Evolutionary conservation across 2,888 invertebrate species (phyloP).

Genomic region (Crepidodera aurea): DNA sequence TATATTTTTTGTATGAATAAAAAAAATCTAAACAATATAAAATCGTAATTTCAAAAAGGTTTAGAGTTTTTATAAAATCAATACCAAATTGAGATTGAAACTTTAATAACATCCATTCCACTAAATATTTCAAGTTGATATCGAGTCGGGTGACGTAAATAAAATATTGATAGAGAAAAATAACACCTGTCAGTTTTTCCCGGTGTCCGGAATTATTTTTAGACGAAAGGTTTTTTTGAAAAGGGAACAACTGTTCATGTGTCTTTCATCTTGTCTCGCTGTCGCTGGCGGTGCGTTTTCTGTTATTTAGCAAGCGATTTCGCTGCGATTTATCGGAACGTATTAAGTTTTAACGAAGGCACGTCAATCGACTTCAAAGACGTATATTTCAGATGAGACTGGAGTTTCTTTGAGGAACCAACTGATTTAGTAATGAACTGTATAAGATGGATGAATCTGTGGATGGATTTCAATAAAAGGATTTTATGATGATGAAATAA

Average conservation of each 20-base stretch:
- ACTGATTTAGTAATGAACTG: constrained; percentile 18
- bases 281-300: constrained; percentile 12
- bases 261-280: constrained; percentile 12
- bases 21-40: no score
- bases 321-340: constrained; percentile 15
- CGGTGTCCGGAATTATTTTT: constrained; percentile 3
- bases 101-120: not conserved
- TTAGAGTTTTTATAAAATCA: not conserved
- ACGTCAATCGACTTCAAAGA: constrained; percentile 18
- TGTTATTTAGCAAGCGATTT: constrained; percentile 12
- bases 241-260: not conserved
- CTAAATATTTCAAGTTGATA: constrained; percentile 10
- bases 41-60: no score
- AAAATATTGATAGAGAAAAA: constrained; percentile 8
- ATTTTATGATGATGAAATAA: no score
- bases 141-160: not conserved
- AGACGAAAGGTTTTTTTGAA: not conserved
- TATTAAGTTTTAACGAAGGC: constrained; percentile 16
- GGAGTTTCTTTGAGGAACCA: constrained; percentile 13
- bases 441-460: constrained; percentile 2
- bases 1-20: no score
- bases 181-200: constrained; percentile 10
- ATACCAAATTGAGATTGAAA: not conserved
- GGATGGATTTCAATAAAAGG: constrained; percentile 1
- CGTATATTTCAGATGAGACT: constrained; percentile 3